Base-by-base conservation (phyloP, 2,888 invertebrate genomes). In the Drosophila bunnanda region DNA sequence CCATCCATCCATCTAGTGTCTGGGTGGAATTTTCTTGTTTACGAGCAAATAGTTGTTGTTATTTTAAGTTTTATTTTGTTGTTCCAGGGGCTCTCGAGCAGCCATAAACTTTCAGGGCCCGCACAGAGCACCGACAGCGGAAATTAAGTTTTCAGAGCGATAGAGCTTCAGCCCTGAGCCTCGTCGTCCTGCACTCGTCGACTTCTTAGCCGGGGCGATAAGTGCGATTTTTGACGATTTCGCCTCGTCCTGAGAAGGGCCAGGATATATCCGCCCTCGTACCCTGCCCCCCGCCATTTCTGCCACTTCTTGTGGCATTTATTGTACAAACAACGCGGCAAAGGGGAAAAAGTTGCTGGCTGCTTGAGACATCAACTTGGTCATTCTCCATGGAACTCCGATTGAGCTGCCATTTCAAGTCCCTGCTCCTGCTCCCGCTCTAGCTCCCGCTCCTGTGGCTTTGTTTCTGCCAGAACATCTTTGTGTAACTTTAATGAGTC, bases 31-130 rank as follows among this genome's bases (percentile, higher is more conserved):
- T 69, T 89, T 88, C 89, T 89, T 86, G 89, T 89, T 86, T 86
- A 86, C 89, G 86, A 86, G 77, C 73, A 84, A 84, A 84, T 84
- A 84, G 89, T 85, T 89, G 88, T 89, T 85, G 88, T 85, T 88
- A 89, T 89, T 89, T 85, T 82, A 89, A 85, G 89, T 85, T 88
- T 87, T 80, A 80, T 85, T 89, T 88, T 86, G 89, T 85, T 86
- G 89, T 88, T 88, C 79, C 83, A 88, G 82, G 80, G 75, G 77
- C 79, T 81, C 79, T 58, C 38, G 36, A 68, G 60, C 71, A 50
- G 71, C 65, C 88, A 81, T 78, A 77, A 85, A 86, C 78, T 88
- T 77, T 88, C 44, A 52, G 50, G 25, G 17, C 52, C 52, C 53
- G 43, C 57, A 53, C 76, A 28, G 53, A 67, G 69, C 60, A 73